These are phyloP conservation scores for Sipha flava DNA, from an alignment of 1,140 invertebrate species.

Conservation along the genomic window DNA sequence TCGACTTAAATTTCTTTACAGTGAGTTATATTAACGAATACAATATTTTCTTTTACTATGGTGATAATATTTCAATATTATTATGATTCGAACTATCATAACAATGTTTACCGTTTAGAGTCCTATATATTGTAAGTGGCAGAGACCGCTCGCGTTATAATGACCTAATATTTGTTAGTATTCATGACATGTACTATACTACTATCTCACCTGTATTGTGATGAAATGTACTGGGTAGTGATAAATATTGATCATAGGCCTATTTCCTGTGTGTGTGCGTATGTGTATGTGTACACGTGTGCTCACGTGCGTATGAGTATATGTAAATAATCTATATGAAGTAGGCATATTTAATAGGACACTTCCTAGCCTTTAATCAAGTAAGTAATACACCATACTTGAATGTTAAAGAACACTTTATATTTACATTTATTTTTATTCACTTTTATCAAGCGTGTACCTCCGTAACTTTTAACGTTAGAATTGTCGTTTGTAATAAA, in stretches of 20 bases:
- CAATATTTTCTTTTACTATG: too few relatives aligned
- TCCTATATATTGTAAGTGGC: too few relatives aligned
- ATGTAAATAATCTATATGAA: neutral
- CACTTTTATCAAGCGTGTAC: neutral
- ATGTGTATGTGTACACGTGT: too few relatives aligned
- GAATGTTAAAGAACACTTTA: constrained; percentile 1
- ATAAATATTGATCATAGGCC: constrained; percentile 5
- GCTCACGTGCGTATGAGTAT: too few relatives aligned
- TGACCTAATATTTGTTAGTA: too few relatives aligned
- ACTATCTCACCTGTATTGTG: neutral
- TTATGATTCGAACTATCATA: too few relatives aligned
- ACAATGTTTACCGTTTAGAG: too few relatives aligned
- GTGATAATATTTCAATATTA: too few relatives aligned
- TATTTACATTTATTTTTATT: constrained; percentile 12
- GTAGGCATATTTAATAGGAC: neutral
- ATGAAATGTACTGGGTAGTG: neutral
- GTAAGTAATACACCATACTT: neutral
- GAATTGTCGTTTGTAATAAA: neutral
- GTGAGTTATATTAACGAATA: too few relatives aligned
- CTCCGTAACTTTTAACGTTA: neutral
- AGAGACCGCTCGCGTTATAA: neutral
- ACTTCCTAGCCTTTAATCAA: constrained; percentile 14
- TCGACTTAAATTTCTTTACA: too few relatives aligned
- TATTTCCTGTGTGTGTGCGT: too few relatives aligned
- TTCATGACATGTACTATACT: neutral